Conservation (phyloP, 2,888 invertebrate genomes). For the Leucophenga montana region DNA sequence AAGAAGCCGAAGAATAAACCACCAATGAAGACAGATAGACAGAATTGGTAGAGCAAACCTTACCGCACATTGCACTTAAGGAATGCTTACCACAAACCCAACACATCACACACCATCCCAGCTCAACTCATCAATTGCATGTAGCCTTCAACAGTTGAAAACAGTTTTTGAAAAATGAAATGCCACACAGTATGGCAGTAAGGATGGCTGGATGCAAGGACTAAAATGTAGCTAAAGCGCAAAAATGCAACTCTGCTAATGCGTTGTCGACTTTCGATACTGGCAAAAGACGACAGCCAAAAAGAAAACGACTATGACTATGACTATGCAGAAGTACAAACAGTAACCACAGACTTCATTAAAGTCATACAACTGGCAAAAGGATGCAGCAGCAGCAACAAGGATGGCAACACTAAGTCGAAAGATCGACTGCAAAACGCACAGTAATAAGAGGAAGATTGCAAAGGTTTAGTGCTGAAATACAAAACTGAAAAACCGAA, state of each 20-base stretch:
- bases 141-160: constrained; percentile 53
- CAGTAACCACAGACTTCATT: constrained; percentile 53
- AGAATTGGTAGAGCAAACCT: constrained; percentile 33
- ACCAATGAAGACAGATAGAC: too few species aligned
- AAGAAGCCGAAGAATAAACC: background rate
- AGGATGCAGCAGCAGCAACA: constrained; percentile 19
- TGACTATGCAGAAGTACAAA: constrained; percentile 23
- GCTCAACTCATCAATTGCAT: background rate
- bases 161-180: constrained; percentile 42
- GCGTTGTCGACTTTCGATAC: constrained; percentile 21
- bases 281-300: constrained; percentile 1
- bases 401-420: constrained; percentile 33
- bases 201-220: too few species aligned
- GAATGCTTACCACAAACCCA: too few species aligned
- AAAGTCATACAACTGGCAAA: constrained; percentile 43
- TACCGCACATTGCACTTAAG: too few species aligned
- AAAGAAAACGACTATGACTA: constrained; percentile 17
- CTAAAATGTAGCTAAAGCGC: background rate
- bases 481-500: constrained; percentile 21
- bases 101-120: background rate
- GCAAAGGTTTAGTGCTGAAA: constrained; percentile 30
- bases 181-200: constrained; percentile 12
- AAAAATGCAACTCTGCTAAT: constrained; percentile 15
- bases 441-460: background rate
- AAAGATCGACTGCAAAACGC: constrained; percentile 47